These are phyloP conservation scores for Phaenicophaeus curvirostris DNA, from an alignment of 2,797 vertebrate genomes.

Conservation along the genomic window DNA sequence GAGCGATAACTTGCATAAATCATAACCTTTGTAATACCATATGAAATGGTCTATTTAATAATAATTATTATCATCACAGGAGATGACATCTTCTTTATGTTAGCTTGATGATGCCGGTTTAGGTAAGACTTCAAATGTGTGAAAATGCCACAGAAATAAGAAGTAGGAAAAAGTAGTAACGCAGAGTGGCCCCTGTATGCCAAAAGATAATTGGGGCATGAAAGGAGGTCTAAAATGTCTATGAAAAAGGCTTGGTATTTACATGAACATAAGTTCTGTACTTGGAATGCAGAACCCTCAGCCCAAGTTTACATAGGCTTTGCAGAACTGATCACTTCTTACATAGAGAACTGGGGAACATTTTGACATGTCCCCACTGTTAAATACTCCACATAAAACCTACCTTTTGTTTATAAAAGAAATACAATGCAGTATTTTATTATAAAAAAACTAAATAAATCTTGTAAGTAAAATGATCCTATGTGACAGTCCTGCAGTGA, in stretches of 20 bases:
- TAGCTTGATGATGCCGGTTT: background rate
- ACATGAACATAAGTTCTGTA: fast-evolving
- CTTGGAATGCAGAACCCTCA: background rate
- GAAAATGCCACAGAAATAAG: background rate
- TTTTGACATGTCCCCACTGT: background rate
- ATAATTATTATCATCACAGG: background rate
- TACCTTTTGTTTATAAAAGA: background rate
- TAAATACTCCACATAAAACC: background rate
- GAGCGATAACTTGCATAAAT: background rate
- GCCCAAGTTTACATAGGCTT: background rate
- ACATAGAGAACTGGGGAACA: background rate
- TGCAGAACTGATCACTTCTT: background rate
- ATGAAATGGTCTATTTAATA: background rate
- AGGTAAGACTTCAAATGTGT: background rate
- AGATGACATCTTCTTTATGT: background rate
- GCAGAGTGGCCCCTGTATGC: fast-evolving
- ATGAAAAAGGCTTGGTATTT: background rate
- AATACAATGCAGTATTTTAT: background rate
- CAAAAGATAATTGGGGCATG: background rate
- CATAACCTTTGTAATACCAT: background rate
- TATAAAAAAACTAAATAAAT: background rate
- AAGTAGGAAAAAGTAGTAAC: background rate
- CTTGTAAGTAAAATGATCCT: background rate
- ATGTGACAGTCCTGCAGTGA: background rate
- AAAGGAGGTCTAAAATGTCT: background rate